These are phyloP conservation scores for Lateolabrax maculatus DNA, from an alignment of 2,797 vertebrate genomes.

Conservation along the genomic window DNA sequence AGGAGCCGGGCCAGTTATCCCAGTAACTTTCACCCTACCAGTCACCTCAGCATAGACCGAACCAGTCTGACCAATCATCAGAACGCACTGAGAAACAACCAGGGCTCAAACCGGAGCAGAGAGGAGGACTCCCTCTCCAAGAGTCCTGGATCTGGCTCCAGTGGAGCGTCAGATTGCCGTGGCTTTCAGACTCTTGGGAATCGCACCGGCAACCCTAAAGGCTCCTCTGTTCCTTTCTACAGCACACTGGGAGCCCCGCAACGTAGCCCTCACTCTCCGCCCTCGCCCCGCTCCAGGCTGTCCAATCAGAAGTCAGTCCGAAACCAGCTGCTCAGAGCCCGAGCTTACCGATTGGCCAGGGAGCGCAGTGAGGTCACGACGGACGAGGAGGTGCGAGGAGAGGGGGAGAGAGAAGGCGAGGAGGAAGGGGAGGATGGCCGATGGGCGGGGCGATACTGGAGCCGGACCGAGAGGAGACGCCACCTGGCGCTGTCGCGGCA, in stretches of 20 bases:
- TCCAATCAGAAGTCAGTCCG: slow-evolving; percentile 78
- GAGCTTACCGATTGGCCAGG: slow-evolving; percentile 72
- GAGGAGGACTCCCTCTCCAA: slow-evolving; percentile 70
- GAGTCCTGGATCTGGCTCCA: slow-evolving; percentile 71
- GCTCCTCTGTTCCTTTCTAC: slow-evolving; percentile 55
- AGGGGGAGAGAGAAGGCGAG: slow-evolving; percentile 49
- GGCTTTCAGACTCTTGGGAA: slow-evolving; percentile 71
- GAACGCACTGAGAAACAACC: slow-evolving; percentile 44
- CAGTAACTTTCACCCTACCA: slow-evolving; percentile 51
- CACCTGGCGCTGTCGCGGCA: slow-evolving; percentile 74
- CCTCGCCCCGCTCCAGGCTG: slow-evolving; percentile 71
- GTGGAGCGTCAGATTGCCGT: slow-evolving; percentile 67
- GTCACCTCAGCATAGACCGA: slow-evolving; percentile 63
- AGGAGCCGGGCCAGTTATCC: slow-evolving; percentile 78
- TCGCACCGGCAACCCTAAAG: slow-evolving; percentile 45
- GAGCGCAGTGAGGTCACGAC: slow-evolving; percentile 79
- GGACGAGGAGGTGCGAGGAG: slow-evolving; percentile 74
- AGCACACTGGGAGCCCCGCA: slow-evolving; percentile 71
- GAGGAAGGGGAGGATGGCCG: slow-evolving; percentile 65
- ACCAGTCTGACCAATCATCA: slow-evolving; percentile 52
- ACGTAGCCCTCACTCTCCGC: slow-evolving; percentile 48
- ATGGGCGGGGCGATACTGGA: slow-evolving; percentile 77
- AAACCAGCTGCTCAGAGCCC: slow-evolving; percentile 79
- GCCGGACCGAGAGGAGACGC: slow-evolving; percentile 73
- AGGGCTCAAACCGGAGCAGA: slow-evolving; percentile 39